Evolutionary conservation across 2,797 vertebrate species (phyloP).

Genomic region (Coregonus suidteri): DNA sequence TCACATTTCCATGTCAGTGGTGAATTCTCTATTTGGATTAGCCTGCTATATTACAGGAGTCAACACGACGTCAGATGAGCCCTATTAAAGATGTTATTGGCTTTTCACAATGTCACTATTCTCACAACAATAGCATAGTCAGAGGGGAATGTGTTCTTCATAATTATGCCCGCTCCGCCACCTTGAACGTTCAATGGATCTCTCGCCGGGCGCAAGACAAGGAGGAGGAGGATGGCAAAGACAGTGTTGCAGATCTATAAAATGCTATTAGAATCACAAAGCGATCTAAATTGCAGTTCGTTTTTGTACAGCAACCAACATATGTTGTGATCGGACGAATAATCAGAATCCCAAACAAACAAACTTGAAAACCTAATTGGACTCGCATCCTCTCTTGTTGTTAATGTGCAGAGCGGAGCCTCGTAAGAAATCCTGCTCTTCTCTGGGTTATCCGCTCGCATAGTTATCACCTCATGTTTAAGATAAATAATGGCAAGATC

Average conservation of each 20-base stretch:
- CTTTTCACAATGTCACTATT: background rate
- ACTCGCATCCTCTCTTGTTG: slow-evolving; percentile 15
- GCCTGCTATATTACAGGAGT: background rate
- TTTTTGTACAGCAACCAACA: background rate
- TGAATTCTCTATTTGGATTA: background rate
- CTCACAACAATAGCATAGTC: background rate
- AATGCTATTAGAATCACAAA: slow-evolving; percentile 38
- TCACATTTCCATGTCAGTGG: background rate
- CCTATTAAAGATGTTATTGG: background rate
- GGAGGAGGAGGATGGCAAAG: slow-evolving; percentile 9
- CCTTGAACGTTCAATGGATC: slow-evolving; percentile 25
- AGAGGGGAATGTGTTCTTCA: background rate
- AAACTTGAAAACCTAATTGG: background rate
- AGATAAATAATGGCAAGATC: slow-evolving; percentile 43
- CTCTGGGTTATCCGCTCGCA: background rate
- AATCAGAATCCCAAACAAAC: slow-evolving; percentile 5
- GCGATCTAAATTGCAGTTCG: background rate
- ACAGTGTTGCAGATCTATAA: slow-evolving; percentile 5
- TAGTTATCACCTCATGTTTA: slow-evolving; percentile 52
- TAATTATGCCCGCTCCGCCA: background rate
- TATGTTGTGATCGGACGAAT: background rate
- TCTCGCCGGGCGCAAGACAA: slow-evolving; percentile 1
- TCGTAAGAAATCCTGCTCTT: background rate
- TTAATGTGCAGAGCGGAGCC: slow-evolving; percentile 31
- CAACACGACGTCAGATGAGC: background rate